Percentiles rank a stretch among this genome's conserved stretches.
These are phyloP conservation scores for Anas platyrhynchos DNA, from an alignment of 2,113 vertebrate genomes.

Conservation along the genomic window DNA sequence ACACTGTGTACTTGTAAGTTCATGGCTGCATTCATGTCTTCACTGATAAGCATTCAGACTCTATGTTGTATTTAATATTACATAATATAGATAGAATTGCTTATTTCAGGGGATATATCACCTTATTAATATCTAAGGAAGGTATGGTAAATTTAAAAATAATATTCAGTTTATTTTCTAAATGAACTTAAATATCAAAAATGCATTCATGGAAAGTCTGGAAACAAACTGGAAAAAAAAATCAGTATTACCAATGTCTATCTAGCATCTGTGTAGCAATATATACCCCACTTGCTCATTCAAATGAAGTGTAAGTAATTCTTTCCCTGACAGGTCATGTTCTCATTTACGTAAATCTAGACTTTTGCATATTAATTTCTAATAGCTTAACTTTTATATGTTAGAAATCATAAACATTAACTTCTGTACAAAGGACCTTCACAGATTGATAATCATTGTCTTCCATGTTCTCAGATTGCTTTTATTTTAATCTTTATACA, in stretches of 20 bases:
- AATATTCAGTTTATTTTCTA: background rate
- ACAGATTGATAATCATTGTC: background rate
- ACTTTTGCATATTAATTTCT: background rate
- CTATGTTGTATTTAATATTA: background rate
- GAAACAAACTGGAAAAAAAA: background rate
- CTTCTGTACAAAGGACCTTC: background rate
- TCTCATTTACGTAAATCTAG: background rate
- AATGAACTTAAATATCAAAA: background rate
- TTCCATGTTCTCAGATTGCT: background rate
- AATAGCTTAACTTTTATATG: background rate
- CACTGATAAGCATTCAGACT: background rate
- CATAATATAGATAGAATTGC: background rate
- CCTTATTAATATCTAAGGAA: background rate
- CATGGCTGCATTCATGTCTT: background rate
- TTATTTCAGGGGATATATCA: background rate
- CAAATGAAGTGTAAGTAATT: background rate
- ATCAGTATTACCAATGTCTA: background rate
- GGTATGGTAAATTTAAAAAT: background rate
- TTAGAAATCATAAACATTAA: slow-evolving; percentile 8
- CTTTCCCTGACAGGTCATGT: background rate
- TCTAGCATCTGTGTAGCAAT: background rate
- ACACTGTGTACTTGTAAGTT: background rate
- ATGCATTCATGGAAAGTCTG: background rate
- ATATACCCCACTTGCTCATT: background rate
- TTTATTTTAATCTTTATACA: background rate